Percentiles rank a stretch among this genome's conserved stretches.
Evolutionary conservation across 2,113 vertebrate species (phyloP).

Genomic region (Nansenia antarctica): DNA sequence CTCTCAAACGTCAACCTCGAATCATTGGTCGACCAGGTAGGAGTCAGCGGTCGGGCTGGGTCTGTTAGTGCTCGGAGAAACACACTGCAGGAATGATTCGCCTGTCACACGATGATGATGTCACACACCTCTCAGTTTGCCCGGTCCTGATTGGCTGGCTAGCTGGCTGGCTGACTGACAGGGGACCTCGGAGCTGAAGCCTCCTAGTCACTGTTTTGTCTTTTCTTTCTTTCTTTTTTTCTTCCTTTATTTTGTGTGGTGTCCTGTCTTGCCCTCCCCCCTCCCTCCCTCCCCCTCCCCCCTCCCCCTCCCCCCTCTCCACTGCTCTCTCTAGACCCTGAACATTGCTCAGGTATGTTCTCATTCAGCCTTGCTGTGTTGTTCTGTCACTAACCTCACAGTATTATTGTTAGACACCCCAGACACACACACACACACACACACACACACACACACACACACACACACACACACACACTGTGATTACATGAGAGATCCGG

Average conservation of each 20-base stretch:
- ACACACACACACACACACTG: not conserved
- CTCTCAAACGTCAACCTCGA: too few species aligned
- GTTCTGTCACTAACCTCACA: constrained; percentile 98
- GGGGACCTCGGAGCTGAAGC: constrained; percentile 86
- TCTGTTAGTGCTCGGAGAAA: too few species aligned
- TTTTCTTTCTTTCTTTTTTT: constrained; percentile 85
- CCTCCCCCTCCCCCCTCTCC: constrained; percentile 78
- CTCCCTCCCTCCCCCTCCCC: constrained; percentile 82
- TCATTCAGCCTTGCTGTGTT: constrained; percentile 91
- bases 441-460: constrained; percentile 8
- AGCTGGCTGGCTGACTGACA: constrained; percentile 70
- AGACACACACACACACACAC: constrained; percentile 16
- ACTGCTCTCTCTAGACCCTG: constrained; percentile 99
- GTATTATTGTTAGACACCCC: too few species aligned
- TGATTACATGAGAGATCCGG: too few species aligned
- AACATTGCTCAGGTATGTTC: constrained; percentile 99
- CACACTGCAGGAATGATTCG: too few species aligned
- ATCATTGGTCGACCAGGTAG: too few species aligned
- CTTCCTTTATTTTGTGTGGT: constrained; percentile 84
- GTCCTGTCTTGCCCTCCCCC: constrained; percentile 82
- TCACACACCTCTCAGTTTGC: not conserved
- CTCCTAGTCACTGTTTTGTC: constrained; percentile 82
- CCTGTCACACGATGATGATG: too few species aligned
- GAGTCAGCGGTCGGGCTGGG: too few species aligned
- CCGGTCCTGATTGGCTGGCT: not conserved